Evolutionary conservation across 1,140 invertebrate species (phyloP), one percentile per base, ranked within the genome.

Genomic region (Drosophila rhopaloa): DNA sequence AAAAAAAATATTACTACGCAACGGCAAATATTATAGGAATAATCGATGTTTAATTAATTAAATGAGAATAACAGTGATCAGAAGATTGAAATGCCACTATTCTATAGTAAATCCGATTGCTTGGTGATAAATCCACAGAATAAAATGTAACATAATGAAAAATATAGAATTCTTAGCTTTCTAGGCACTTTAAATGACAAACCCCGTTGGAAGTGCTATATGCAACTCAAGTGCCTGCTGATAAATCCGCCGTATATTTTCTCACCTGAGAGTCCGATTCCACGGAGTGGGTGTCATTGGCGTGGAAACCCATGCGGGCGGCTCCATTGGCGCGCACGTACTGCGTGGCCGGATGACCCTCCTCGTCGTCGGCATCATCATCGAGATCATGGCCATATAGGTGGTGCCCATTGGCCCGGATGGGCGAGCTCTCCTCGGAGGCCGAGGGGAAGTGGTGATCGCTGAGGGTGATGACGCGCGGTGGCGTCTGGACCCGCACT

Each of bases 401-500:
- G 41, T 84, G 70, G 4, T 56, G 51, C 6, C 72, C 84, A n/a
- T 88, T 79, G 13, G 71, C 50, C 40, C 80, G 76, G 16, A 81
- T 74, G n/a, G 86, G 80, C 51, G 90, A 90, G 32, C 62, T 82
- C 40, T 94, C 94, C 53, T 96, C 95, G 81, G 96, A 95, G 63
- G 95, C 94, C 19, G 95, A 93, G 16, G 96, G 96, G 92, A 96
- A 97, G 71, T 95, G 95, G 92, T 97, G 96, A 90, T 96, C 95
- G 71, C 96, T 96, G 37, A 97, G 92, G 8, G 96, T 97, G 38
- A 97, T 95, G n/a, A 95, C 94, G 90, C 96, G 93, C 32, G 97
- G 97, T 10, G 96, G 96, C 46, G 96, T 97, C 92, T 96, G 95
- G 13, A 97, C 96, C 81, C 96, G 93, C 27, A 96, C 94, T 83